phyloP scores from a whole-genome alignment of 2,888 invertebrate species.

The Elmis aenea region DNA sequence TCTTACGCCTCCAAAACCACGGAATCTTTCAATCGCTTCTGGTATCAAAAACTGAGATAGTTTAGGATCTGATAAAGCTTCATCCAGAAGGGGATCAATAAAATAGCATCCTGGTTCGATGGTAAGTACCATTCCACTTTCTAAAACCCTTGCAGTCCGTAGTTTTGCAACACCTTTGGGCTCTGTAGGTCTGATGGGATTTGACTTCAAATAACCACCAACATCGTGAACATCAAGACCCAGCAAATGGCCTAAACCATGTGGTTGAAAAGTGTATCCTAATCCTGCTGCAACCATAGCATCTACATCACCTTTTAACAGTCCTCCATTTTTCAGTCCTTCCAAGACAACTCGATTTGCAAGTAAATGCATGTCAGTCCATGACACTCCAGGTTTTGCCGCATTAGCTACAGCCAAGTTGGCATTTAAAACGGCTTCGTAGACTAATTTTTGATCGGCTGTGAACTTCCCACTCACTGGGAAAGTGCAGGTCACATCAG shows the following conservation, averaged over 20 bases:
- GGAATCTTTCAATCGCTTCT: conserved; percentile 68
- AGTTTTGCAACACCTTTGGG: conserved; percentile 69
- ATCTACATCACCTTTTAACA: conserved; percentile 68
- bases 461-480: conserved; percentile 95
- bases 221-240: conserved; percentile 97
- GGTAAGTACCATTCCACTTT: conserved; percentile 85
- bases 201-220: conserved; percentile 79
- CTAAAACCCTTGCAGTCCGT: conserved; percentile 72
- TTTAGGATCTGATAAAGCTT: conserved; percentile 67
- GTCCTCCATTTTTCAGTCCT: conserved; percentile 68
- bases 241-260: conserved; percentile 93
- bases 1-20: conserved; percentile 88
- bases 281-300: conserved; percentile 72
- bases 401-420: conserved; percentile 77
- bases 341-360: conserved; percentile 74
- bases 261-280: conserved; percentile 88
- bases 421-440: conserved; percentile 83
- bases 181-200: conserved; percentile 63
- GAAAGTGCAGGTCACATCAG: conserved; percentile 95
- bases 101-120: conserved; percentile 98
- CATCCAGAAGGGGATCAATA: conserved; percentile 73
- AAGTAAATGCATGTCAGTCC: conserved; percentile 90
- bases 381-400: conserved; percentile 83
- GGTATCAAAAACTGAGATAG: conserved; percentile 72
- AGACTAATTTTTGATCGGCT: conserved; percentile 81